Evolutionary conservation across 2,113 vertebrate genomes (phyloP).

Genomic region (Pimephales promelas): DNA sequence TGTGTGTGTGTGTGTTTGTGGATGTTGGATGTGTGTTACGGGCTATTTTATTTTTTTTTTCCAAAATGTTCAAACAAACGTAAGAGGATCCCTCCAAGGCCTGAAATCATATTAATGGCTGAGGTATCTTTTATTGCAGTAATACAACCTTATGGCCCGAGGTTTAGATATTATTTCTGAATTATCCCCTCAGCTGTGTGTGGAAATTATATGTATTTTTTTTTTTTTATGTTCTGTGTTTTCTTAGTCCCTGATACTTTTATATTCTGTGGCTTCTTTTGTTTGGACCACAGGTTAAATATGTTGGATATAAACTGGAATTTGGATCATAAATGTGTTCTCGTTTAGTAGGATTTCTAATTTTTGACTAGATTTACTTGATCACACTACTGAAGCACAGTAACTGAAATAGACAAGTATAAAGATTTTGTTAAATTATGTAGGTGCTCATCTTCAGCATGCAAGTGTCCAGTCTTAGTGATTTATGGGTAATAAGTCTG

Average conservation of each 20-base stretch:
- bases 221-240: slow-evolving; percentile 19
- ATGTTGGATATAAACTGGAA: slow-evolving; percentile 12
- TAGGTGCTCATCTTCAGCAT: background rate
- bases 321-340: background rate
- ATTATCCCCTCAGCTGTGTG: slow-evolving; percentile 30
- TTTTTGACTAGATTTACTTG: slow-evolving; percentile 10
- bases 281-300: slow-evolving; percentile 18
- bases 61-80: slow-evolving; percentile 24
- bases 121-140: slow-evolving; percentile 39
- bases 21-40: slow-evolving; percentile 26
- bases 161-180: slow-evolving; percentile 47
- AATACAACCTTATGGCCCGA: slow-evolving; percentile 41
- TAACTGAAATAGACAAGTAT: background rate
- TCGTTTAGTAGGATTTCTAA: background rate
- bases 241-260: background rate
- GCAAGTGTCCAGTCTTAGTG: background rate
- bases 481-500: slow-evolving; percentile 50
- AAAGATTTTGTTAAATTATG: background rate
- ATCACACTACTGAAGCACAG: background rate
- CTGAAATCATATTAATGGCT: slow-evolving; percentile 30
- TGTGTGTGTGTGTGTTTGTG: too few species aligned
- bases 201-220: slow-evolving; percentile 18
- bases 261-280: background rate
- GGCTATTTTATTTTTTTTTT: background rate
- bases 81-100: slow-evolving; percentile 19